Evolutionary conservation across 2,888 invertebrate species (phyloP), one percentile per base, ranked within the genome.

Genomic region (Rhagonycha lutea): DNA sequence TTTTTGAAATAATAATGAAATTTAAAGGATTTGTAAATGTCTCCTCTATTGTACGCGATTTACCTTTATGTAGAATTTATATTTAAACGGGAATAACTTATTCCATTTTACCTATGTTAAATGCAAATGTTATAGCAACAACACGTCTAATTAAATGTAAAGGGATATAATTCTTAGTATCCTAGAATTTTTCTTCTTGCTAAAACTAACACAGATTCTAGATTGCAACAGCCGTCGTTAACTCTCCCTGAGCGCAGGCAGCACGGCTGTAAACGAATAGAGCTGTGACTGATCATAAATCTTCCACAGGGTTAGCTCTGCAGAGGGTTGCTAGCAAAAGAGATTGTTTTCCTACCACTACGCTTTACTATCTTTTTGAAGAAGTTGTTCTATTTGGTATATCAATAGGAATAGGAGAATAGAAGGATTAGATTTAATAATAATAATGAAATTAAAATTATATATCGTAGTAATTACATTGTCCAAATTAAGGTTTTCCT

Each of bases 211-310:
- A 69, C 63, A 65, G 74, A 63, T 69, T 73, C 70, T 72, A 72
- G 75, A 75, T 78, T 75, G 78, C 72, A 72, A 69, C 70, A 29
- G 71, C 68, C 60, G 77, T 71, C 74, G 74, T 69, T 75, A 78
- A 72, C 73, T 75, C 61, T 75, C 75, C 75, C 75, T 69, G 70
- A 72, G 75, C 75, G 78, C 78, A 78, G 75, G 69, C 77, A 71
- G 77, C 71, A 65, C 72, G 77, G 75, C 72, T 75, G 78, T 78
- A 75, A 78, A 78, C 78, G 78, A 73, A 78, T 69, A 78, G 75
- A 78, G 74, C 73, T 75, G 78, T 77, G 75, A 78, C 78, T 78
- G 78, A 75, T 75, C 75, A 78, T 78, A 78, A 78, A 78, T 78
- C 78, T 78, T 71, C 47, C 70, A 61, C 69, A 61, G 75, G 75